Evolutionary conservation across 2,797 vertebrate species (phyloP).

Genomic region (Agapornis canus): DNA sequence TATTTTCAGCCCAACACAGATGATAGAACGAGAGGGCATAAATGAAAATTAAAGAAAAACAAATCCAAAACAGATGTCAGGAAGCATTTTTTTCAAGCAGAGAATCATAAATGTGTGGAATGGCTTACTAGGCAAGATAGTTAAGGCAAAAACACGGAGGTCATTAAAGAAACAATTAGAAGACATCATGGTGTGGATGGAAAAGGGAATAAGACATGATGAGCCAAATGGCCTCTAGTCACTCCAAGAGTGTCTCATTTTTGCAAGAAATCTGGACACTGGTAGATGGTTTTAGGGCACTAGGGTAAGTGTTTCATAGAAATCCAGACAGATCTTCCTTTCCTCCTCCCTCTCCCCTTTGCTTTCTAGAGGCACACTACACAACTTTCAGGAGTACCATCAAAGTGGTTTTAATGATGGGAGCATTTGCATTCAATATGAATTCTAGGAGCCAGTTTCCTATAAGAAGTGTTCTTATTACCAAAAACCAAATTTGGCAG

Average conservation of each 20-base stretch:
- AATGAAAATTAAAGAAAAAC: constrained; percentile 82
- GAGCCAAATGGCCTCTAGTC: neutral
- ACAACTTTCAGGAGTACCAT: neutral
- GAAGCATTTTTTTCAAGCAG: constrained; percentile 72
- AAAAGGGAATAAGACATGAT: constrained; percentile 16
- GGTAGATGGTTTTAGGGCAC: neutral
- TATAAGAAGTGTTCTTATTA: neutral
- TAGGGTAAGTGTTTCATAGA: neutral
- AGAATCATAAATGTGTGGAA: constrained; percentile 76
- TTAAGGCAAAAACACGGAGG: constrained; percentile 62
- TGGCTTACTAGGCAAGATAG: constrained; percentile 72
- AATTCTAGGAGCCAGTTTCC: neutral
- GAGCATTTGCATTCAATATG: neutral
- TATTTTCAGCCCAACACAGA: constrained; percentile 81
- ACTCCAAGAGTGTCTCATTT: neutral
- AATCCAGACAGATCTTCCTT: neutral
- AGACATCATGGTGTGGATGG: constrained; percentile 55
- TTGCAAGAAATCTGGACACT: constrained; percentile 7
- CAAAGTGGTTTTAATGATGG: neutral
- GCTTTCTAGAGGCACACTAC: neutral
- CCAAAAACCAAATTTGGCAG: neutral
- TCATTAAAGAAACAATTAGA: constrained; percentile 74
- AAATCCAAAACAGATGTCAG: constrained; percentile 80
- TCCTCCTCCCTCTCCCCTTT: neutral
- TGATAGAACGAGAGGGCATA: constrained; percentile 80